These are phyloP conservation scores for Plutella xylostella DNA, from an alignment of 2,888 invertebrate species.

Conservation along the genomic window DNA sequence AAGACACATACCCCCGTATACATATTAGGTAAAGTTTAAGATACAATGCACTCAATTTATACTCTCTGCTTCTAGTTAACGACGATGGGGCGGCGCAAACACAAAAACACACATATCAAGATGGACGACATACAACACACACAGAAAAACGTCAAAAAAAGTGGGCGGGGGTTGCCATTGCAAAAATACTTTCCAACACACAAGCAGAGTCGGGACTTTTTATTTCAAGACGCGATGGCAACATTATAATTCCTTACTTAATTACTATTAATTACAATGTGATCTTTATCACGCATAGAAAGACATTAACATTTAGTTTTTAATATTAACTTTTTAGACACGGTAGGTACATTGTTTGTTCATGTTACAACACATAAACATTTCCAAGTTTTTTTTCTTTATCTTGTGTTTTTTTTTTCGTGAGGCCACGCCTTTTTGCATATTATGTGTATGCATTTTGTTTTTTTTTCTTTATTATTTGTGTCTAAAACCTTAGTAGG, in stretches of 20 bases:
- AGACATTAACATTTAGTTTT: slow-evolving; percentile 66
- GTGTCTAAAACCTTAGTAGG: slow-evolving; percentile 42
- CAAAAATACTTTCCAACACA: slow-evolving; percentile 2
- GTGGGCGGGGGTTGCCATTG: slow-evolving; percentile 46
- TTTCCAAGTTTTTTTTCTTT: slow-evolving; percentile 41
- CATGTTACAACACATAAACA: slow-evolving; percentile 39
- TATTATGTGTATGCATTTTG: slow-evolving; percentile 42
- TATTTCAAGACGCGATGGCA: slow-evolving; percentile 42
- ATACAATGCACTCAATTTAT: slow-evolving; percentile 38
- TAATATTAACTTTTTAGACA: slow-evolving; percentile 44
- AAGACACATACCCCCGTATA: slow-evolving; percentile 14
- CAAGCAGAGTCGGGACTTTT: slow-evolving; percentile 7
- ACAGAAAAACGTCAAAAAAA: slow-evolving; percentile 54
- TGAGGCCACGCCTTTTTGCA: slow-evolving; percentile 38
- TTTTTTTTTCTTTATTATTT: slow-evolving; percentile 19
- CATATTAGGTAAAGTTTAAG: too few relatives aligned
- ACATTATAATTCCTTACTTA: slow-evolving; percentile 43
- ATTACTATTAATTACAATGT: slow-evolving; percentile 52
- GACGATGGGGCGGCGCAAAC: slow-evolving; percentile 54
- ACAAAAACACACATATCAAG: slow-evolving; percentile 68
- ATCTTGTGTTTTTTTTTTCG: slow-evolving; percentile 27
- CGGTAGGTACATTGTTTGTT: slow-evolving; percentile 34
- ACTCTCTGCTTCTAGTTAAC: slow-evolving; percentile 66
- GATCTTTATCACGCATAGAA: slow-evolving; percentile 65
- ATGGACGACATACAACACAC: slow-evolving; percentile 55